These are phyloP conservation scores for Paraplagusia blochii DNA, from an alignment of 2,113 vertebrate species.

Conservation along the genomic window DNA sequence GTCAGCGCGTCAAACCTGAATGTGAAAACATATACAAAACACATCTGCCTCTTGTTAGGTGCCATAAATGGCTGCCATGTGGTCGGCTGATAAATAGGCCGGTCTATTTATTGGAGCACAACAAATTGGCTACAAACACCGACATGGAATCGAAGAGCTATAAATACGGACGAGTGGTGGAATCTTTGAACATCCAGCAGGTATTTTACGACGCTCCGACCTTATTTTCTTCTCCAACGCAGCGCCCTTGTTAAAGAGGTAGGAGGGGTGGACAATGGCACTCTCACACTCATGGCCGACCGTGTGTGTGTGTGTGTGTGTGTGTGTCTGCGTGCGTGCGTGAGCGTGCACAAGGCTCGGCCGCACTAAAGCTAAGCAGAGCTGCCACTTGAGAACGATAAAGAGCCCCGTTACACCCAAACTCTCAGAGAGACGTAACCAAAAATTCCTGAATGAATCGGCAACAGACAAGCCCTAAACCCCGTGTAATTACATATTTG, in stretches of 20 bases:
- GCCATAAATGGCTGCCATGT: slow-evolving; percentile 84
- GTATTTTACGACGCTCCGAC: slow-evolving; percentile 71
- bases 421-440: slow-evolving; percentile 71
- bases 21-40: slow-evolving; percentile 76
- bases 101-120: slow-evolving; percentile 84
- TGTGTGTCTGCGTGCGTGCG: slow-evolving; percentile 29
- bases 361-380: slow-evolving; percentile 59
- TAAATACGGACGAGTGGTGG: slow-evolving; percentile 75
- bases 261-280: slow-evolving; percentile 55
- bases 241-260: slow-evolving; percentile 68
- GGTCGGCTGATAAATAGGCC: slow-evolving; percentile 81
- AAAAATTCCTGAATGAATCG: slow-evolving; percentile 79
- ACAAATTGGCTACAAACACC: slow-evolving; percentile 81
- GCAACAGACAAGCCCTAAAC: slow-evolving; percentile 80
- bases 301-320: slow-evolving; percentile 26
- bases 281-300: slow-evolving; percentile 50
- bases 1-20: slow-evolving; percentile 77
- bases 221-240: slow-evolving; percentile 69
- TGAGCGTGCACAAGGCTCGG: slow-evolving; percentile 48
- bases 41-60: slow-evolving; percentile 88
- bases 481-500: slow-evolving; percentile 84
- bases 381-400: slow-evolving; percentile 67
- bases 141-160: slow-evolving; percentile 81
- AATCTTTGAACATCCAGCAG: slow-evolving; percentile 77
- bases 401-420: slow-evolving; percentile 61